A percentile compares a stretch with the other conserved stretches of the same genome.
These are phyloP conservation scores for Drosophila azteca DNA, from an alignment of 1,140 invertebrate species.

Conservation along the genomic window DNA sequence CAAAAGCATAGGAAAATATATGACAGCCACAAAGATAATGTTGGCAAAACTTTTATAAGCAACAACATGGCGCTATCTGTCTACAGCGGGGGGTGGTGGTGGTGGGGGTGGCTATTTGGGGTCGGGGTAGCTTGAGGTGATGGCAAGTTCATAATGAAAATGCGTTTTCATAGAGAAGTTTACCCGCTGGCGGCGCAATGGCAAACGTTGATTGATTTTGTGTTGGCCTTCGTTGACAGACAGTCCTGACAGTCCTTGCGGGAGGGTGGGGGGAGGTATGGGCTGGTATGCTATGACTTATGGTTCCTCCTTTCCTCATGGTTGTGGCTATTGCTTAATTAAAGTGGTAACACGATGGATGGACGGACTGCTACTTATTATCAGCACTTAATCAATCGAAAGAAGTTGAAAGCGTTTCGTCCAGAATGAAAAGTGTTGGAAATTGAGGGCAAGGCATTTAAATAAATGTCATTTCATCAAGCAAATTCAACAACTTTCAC, in stretches of 20 bases:
- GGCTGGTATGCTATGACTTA: slow-evolving; percentile 39
- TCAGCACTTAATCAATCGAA: slow-evolving; percentile 1
- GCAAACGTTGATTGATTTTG: slow-evolving; percentile 74
- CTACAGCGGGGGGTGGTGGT: not conserved
- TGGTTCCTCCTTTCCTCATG: slow-evolving; percentile 24
- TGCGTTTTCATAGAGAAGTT: slow-evolving; percentile 54
- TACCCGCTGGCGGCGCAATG: slow-evolving; percentile 24
- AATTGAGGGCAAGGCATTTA: no score
- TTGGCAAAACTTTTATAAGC: slow-evolving; percentile 55
- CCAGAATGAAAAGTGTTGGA: no score
- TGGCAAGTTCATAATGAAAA: slow-evolving; percentile 60
- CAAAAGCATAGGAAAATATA: slow-evolving; percentile 32
- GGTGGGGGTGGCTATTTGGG: not conserved
- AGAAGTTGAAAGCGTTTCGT: not conserved
- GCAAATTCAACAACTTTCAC: no score
- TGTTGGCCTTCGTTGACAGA: slow-evolving; percentile 56
- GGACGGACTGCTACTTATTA: slow-evolving; percentile 8
- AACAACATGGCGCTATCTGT: slow-evolving; percentile 41
- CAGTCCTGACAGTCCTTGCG: slow-evolving; percentile 40
- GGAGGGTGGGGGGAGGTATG: not conserved
- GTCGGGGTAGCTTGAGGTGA: slow-evolving; percentile 16
- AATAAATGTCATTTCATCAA: no score
- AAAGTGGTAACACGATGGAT: slow-evolving; percentile 22
- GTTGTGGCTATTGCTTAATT: slow-evolving; percentile 64
- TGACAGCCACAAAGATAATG: slow-evolving; percentile 53